phyloP scores from a whole-genome alignment of 2,888 invertebrate genomes.

The Erebia aethiops region DNA sequence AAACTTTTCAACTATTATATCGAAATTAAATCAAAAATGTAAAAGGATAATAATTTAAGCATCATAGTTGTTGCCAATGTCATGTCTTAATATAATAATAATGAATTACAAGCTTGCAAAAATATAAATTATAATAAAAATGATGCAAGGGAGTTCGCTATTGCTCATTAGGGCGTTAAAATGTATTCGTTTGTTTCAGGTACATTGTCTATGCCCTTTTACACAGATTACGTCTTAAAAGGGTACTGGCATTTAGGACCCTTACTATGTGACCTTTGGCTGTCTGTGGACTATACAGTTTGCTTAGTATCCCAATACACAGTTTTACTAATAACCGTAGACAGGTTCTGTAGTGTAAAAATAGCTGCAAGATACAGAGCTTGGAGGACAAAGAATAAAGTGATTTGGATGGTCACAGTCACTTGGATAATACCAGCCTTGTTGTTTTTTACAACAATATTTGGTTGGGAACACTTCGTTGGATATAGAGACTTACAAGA shows the following conservation, averaged over 20 bases:
- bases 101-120: too few species aligned
- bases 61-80: too few species aligned
- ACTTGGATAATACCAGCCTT: conserved; percentile 98
- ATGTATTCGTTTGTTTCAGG: conserved; percentile 79
- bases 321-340: conserved; percentile 98
- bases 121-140: too few species aligned
- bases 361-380: conserved; percentile 98
- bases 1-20: too few species aligned
- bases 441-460: conserved; percentile 98
- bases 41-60: too few species aligned
- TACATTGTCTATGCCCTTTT: conserved; percentile 99
- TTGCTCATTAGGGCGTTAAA: too few species aligned
- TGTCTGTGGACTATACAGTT: conserved; percentile 99
- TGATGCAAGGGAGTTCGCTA: too few species aligned
- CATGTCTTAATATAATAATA: too few species aligned
- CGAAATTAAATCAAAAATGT: too few species aligned
- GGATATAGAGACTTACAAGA: conserved; percentile 94
- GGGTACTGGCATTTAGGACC: conserved; percentile 99
- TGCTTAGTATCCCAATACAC: conserved; percentile 99
- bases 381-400: conserved; percentile 97
- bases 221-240: conserved; percentile 97
- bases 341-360: conserved; percentile 99
- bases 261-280: conserved; percentile 98
- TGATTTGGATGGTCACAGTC: conserved; percentile 97
- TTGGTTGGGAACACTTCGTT: conserved; percentile 99